Conservation (phyloP, 2,113 vertebrate species). For the Zosterops japonicus region DNA sequence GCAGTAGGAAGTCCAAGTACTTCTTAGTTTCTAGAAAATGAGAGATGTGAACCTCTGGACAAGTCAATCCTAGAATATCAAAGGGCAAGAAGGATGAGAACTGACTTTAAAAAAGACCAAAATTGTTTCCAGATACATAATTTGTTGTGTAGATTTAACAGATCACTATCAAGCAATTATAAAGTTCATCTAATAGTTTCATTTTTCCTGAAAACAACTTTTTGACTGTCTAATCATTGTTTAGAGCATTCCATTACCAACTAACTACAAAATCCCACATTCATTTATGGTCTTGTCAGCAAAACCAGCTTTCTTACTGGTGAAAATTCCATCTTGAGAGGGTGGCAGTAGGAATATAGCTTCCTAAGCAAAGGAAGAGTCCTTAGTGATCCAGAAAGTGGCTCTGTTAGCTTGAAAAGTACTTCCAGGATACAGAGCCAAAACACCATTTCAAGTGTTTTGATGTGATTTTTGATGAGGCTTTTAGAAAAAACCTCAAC, state of each 20-base stretch:
- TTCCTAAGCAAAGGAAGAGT: background rate
- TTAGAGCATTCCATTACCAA: background rate
- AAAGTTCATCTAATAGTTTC: background rate
- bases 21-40: background rate
- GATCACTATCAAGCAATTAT: background rate
- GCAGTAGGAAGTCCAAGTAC: background rate
- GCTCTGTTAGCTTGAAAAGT: background rate
- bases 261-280: background rate
- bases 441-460: background rate
- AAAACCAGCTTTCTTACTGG: background rate
- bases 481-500: background rate
- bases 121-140: background rate
- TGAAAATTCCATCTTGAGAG: background rate
- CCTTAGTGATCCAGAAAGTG: background rate
- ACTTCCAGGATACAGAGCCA: background rate
- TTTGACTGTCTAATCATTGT: background rate
- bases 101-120: background rate
- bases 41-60: background rate
- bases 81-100: background rate
- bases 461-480: background rate
- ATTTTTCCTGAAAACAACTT: background rate
- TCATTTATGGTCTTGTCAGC: background rate
- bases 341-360: background rate
- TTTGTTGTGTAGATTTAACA: background rate
- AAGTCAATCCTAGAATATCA: background rate